Percentiles rank a stretch among this genome's conserved stretches.
Evolutionary conservation across 1,140 invertebrate species (phyloP).

Genomic region (Pogonus chalceus): DNA sequence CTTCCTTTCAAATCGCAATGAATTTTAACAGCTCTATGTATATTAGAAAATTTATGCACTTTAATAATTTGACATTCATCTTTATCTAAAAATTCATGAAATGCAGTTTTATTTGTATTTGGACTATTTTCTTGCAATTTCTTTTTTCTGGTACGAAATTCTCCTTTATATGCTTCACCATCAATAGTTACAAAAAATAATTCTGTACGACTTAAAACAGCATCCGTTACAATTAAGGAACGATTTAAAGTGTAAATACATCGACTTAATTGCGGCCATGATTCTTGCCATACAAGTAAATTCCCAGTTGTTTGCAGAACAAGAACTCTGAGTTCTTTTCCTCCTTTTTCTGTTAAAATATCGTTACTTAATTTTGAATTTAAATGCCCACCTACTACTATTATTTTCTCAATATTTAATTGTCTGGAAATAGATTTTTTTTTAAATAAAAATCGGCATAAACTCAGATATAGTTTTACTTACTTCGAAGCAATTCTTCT

Average conservation of each 20-base stretch:
- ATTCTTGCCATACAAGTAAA: conserved; percentile 55
- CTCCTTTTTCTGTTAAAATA: conserved; percentile 37
- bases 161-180: conserved; percentile 56
- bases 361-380: conserved; percentile 35
- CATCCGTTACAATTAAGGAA: conserved; percentile 44
- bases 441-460: conserved; percentile 35
- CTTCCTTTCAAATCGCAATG: conserved; percentile 53
- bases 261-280: conserved; percentile 45
- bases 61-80: conserved; percentile 48
- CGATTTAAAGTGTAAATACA: conserved; percentile 52
- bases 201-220: conserved; percentile 43
- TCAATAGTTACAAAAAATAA: conserved; percentile 51
- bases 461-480: conserved; percentile 34
- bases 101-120: conserved; percentile 32
- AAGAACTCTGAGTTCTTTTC: conserved; percentile 44
- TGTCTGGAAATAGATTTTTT: conserved; percentile 35
- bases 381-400: conserved; percentile 42
- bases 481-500: conserved; percentile 57
- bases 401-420: conserved; percentile 38
- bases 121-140: conserved; percentile 22
- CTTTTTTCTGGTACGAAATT: conserved; percentile 37
- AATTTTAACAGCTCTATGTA: conserved; percentile 53
- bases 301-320: conserved; percentile 49
- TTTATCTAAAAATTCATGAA: conserved; percentile 47
- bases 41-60: conserved; percentile 47